Evolutionary conservation across 92 coral and sea anemone species (phyloP).

Genomic region (Palythoa grandiflora): DNA sequence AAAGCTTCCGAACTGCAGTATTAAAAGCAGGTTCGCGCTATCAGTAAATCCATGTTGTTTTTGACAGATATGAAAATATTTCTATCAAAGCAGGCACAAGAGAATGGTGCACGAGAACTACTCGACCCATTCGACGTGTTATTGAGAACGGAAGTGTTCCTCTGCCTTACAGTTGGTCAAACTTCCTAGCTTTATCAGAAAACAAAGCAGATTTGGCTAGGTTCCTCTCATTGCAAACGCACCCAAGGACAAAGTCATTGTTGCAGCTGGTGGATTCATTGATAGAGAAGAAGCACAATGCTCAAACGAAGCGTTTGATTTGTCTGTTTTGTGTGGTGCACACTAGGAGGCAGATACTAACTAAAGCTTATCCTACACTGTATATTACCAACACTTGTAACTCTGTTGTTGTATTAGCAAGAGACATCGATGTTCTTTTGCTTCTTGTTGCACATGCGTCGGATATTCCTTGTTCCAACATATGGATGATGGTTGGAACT

Average conservation of each 20-base stretch:
- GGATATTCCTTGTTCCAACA: slow-evolving; percentile 49
- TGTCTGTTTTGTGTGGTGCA: slow-evolving; percentile 42
- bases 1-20: not conserved
- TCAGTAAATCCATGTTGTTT: slow-evolving; percentile 69
- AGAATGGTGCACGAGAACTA: slow-evolving; percentile 48
- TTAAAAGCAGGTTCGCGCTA: slow-evolving; percentile 58
- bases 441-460: slow-evolving; percentile 66
- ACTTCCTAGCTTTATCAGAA: slow-evolving; percentile 67
- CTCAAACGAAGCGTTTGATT: slow-evolving; percentile 48
- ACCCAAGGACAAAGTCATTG: slow-evolving; percentile 58
- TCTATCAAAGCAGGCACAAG: slow-evolving; percentile 75
- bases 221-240: slow-evolving; percentile 61
- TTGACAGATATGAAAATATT: slow-evolving; percentile 55
- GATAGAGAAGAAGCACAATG: slow-evolving; percentile 60
- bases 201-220: slow-evolving; percentile 79
- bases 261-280: slow-evolving; percentile 62
- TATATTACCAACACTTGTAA: slow-evolving; percentile 47
- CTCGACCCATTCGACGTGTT: slow-evolving; percentile 21
- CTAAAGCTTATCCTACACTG: slow-evolving; percentile 51
- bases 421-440: slow-evolving; percentile 69
- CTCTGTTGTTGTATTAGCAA: slow-evolving; percentile 54
- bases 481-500: slow-evolving; percentile 75
- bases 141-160: slow-evolving; percentile 65
- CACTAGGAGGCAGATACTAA: slow-evolving; percentile 65
- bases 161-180: slow-evolving; percentile 69